Percentiles rank a stretch among this genome's conserved stretches.
Conservation (phyloP, 2,888 invertebrate genomes). For the Autographa gamma region DNA sequence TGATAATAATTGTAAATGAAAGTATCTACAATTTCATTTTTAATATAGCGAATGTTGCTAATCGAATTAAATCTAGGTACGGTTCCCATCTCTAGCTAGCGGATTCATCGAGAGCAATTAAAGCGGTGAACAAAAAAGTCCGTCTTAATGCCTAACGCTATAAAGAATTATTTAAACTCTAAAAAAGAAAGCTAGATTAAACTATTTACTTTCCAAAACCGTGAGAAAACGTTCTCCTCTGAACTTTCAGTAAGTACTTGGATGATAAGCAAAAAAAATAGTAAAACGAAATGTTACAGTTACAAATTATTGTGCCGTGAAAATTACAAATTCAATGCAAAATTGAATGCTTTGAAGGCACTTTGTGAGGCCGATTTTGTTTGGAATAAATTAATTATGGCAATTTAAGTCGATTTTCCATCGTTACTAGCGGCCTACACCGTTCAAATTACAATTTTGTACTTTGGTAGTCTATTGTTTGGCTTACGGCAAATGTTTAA, state of each 20-base stretch:
- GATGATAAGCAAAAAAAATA: conserved; percentile 73
- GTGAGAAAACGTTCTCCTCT: conserved; percentile 81
- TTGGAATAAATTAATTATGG: conserved; percentile 88
- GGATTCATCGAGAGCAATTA: conserved; percentile 41
- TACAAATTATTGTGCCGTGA: conserved; percentile 87
- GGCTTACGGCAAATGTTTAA: conserved; percentile 55
- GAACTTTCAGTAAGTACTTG: conserved; percentile 67
- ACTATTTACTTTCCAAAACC: conserved; percentile 80
- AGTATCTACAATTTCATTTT: conserved; percentile 6
- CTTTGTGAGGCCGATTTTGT: conserved; percentile 81
- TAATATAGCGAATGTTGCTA: conserved; percentile 12
- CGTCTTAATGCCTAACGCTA: conserved; percentile 47
- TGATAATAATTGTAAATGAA: conserved; percentile 10
- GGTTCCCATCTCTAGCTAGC: conserved; percentile 15
- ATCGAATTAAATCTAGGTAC: conserved; percentile 29
- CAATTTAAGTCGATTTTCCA: conserved; percentile 82
- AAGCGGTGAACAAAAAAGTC: conserved; percentile 59
- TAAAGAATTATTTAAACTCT: conserved; percentile 66
- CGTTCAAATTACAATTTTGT: conserved; percentile 84
- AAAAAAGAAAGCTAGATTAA: conserved; percentile 79
- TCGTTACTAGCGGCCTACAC: conserved; percentile 74
- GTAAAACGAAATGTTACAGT: conserved; percentile 82
- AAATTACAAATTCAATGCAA: conserved; percentile 87
- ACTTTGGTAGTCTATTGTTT: conserved; percentile 69
- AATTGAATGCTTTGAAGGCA: conserved; percentile 83